These are phyloP conservation scores for Diachasma alloeum DNA, from an alignment of 1,140 invertebrate genomes.

Conservation along the genomic window DNA sequence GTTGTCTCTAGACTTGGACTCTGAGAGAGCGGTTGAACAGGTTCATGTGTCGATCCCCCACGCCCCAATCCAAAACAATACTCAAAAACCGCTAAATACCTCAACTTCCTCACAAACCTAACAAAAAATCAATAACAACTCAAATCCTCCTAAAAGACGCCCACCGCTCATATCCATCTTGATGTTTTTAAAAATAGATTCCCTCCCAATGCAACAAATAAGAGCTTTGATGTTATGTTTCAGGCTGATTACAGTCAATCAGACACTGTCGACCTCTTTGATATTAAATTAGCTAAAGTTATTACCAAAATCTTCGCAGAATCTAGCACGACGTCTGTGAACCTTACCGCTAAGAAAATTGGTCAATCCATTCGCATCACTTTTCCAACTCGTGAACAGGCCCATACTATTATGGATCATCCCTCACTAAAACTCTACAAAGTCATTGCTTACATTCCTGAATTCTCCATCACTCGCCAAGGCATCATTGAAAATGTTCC, in stretches of 20 bases:
- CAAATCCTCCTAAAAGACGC: background rate
- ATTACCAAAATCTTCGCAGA: background rate
- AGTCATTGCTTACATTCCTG: background rate
- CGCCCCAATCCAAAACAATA: background rate
- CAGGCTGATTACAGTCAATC: too few relatives aligned
- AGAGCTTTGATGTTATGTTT: background rate
- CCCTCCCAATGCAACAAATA: background rate
- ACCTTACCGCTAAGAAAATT: background rate
- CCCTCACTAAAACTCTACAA: background rate
- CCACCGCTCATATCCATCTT: background rate
- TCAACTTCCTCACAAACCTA: background rate
- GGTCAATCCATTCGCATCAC: background rate
- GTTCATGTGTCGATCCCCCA: background rate
- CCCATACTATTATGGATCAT: background rate
- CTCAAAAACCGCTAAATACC: too few relatives aligned
- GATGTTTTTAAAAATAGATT: background rate
- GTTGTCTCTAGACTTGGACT: too few relatives aligned
- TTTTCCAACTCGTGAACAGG: background rate
- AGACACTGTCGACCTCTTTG: background rate
- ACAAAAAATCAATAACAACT: background rate
- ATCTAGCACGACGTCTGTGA: background rate
- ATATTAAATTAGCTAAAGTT: background rate
- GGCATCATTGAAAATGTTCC: background rate
- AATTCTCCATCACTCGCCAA: background rate
- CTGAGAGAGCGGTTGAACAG: too few relatives aligned